Conservation (phyloP, 2,888 invertebrate species). For the Copidosoma aretas region DNA sequence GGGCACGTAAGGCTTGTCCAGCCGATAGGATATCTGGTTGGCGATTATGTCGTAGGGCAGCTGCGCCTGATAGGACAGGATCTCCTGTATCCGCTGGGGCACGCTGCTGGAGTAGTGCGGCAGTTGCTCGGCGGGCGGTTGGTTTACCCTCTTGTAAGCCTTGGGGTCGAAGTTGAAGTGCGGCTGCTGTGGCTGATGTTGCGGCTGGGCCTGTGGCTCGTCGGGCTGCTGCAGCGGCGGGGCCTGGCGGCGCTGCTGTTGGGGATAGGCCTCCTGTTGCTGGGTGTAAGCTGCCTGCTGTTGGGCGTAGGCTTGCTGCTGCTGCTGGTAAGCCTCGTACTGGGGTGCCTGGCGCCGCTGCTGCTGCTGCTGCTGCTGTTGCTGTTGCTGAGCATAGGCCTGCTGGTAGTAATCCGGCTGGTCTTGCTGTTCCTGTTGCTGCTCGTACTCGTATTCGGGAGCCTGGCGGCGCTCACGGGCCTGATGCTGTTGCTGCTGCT, state of each 20-base stretch:
- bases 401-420: not conserved
- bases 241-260: constrained; percentile 28
- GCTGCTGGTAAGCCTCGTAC: constrained; percentile 30
- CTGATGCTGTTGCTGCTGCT: constrained; percentile 17
- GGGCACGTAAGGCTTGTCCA: constrained; percentile 57
- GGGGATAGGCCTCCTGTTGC: constrained; percentile 33
- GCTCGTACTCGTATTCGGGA: constrained; percentile 25
- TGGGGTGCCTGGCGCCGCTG: constrained; percentile 36
- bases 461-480: constrained; percentile 43
- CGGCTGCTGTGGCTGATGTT: constrained; percentile 47
- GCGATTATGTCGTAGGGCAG: constrained; percentile 59
- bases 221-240: constrained; percentile 37
- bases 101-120: constrained; percentile 55
- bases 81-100: constrained; percentile 51
- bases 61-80: constrained; percentile 55
- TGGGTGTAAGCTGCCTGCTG: constrained; percentile 30
- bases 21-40: constrained; percentile 52
- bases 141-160: constrained; percentile 50
- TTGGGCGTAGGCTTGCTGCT: constrained; percentile 39
- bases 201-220: constrained; percentile 38
- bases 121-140: constrained; percentile 49
- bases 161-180: constrained; percentile 39
- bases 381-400: constrained; percentile 26
- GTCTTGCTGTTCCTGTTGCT: not conserved
- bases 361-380: constrained; percentile 29